Percentiles rank a stretch among this genome's conserved stretches.
These are phyloP conservation scores for Cassiopea andromeda DNA, from an alignment of 30 jellyfish, hydroid and myxozoan genomes.

Conservation along the genomic window DNA sequence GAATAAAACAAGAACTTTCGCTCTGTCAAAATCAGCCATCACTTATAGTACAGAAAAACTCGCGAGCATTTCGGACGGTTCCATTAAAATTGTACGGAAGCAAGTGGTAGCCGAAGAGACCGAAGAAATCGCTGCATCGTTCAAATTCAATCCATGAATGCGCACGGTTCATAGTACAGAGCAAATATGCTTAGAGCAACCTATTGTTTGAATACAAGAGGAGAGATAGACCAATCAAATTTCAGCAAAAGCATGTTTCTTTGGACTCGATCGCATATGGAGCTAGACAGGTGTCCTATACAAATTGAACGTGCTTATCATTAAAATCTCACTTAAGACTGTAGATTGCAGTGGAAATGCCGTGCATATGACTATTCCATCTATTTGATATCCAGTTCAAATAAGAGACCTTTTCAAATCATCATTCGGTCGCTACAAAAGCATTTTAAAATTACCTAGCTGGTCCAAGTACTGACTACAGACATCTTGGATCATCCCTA, in stretches of 20 bases:
- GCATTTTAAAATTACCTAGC: not conserved
- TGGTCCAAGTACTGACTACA: not conserved
- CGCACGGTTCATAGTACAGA: not conserved
- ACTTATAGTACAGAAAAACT: not conserved
- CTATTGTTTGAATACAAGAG: not conserved
- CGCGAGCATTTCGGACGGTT: not conserved
- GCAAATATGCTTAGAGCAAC: not conserved
- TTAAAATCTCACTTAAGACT: not conserved
- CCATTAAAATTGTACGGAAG: constrained; percentile 5
- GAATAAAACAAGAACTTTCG: not conserved
- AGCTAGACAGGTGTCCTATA: constrained; percentile 26
- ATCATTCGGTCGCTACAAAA: not conserved
- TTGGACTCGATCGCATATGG: constrained; percentile 5
- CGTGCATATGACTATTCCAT: constrained; percentile 6
- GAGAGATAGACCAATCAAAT: constrained; percentile 1
- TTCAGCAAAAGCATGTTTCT: constrained; percentile 3
- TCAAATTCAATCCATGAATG: not conserved
- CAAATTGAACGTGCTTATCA: not conserved
- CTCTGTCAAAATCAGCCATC: not conserved
- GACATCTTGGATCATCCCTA: not conserved
- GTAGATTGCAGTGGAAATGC: constrained; percentile 6
- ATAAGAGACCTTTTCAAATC: not conserved
- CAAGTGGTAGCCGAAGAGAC: not conserved
- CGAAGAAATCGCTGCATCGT: not conserved
- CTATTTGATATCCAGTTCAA: not conserved